Conservation (phyloP, 2,888 invertebrate species). For the Ochropacha duplaris region DNA sequence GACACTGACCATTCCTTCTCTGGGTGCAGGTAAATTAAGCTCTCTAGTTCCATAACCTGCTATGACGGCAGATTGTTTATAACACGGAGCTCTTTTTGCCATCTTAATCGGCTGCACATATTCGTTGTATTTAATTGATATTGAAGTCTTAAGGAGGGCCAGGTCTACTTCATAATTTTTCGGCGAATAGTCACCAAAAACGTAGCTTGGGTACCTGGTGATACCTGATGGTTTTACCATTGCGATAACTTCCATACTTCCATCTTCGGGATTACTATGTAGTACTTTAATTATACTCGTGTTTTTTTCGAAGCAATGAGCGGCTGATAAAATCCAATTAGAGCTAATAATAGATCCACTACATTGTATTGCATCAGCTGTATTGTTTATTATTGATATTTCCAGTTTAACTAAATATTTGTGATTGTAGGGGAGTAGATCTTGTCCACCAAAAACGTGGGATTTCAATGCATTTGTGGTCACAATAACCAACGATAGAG, state of each 20-base stretch:
- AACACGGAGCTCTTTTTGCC: not conserved
- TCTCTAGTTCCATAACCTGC: constrained; percentile 32
- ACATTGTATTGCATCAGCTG: constrained; percentile 14
- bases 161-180: constrained; percentile 23
- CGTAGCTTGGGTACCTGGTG: constrained; percentile 2
- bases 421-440: constrained; percentile 18
- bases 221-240: constrained; percentile 10
- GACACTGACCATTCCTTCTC: constrained; percentile 25
- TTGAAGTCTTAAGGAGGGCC: constrained; percentile 28
- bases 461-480: constrained; percentile 6
- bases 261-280: constrained; percentile 7
- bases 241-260: constrained; percentile 12
- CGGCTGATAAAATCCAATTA: constrained; percentile 33
- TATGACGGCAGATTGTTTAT: constrained; percentile 19
- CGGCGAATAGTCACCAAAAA: not conserved
- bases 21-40: constrained; percentile 10
- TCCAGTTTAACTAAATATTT: constrained; percentile 31
- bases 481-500: not conserved
- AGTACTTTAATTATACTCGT: constrained; percentile 6
- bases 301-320: constrained; percentile 30
- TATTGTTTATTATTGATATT: not conserved
- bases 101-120: constrained; percentile 22
- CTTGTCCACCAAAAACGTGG: constrained; percentile 21
- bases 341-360: constrained; percentile 36
- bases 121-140: constrained; percentile 19